phyloP scores from a whole-genome alignment of 2,797 vertebrate species.

The Pangasius sanitwongsei region DNA sequence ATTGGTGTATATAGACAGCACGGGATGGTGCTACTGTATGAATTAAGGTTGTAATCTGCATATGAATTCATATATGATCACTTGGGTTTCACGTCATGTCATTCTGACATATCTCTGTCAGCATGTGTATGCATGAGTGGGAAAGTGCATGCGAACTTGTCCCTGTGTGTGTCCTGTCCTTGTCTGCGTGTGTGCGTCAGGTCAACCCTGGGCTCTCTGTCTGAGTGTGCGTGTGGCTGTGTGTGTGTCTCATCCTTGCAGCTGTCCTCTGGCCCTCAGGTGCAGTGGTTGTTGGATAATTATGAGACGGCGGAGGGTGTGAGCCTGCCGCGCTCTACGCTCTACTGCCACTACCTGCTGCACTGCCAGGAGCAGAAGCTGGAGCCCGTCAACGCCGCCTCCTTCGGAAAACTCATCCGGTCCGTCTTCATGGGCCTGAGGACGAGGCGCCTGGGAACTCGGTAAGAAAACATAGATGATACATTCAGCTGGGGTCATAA shows the following conservation, averaged over 20 bases:
- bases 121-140: slow-evolving; percentile 25
- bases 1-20: background rate
- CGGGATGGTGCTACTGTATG: slow-evolving; percentile 3
- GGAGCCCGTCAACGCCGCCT: slow-evolving; percentile 92
- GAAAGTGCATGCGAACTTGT: slow-evolving; percentile 19
- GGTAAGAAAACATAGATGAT: slow-evolving; percentile 71
- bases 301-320: slow-evolving; percentile 96
- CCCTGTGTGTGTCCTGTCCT: slow-evolving; percentile 33
- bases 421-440: slow-evolving; percentile 94
- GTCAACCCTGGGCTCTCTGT: slow-evolving; percentile 49
- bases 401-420: slow-evolving; percentile 93
- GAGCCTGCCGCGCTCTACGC: slow-evolving; percentile 91
- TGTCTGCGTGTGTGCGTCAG: slow-evolving; percentile 30
- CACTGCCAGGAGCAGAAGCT: slow-evolving; percentile 97
- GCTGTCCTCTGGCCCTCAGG: slow-evolving; percentile 75
- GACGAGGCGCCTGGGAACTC: slow-evolving; percentile 88
- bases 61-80: slow-evolving; percentile 23
- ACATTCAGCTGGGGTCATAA: no score
- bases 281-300: slow-evolving; percentile 97
- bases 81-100: slow-evolving; percentile 28
- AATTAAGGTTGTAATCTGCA: slow-evolving; percentile 7
- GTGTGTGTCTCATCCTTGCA: slow-evolving; percentile 73
- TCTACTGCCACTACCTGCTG: slow-evolving; percentile 95
- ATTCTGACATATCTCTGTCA: slow-evolving; percentile 19
- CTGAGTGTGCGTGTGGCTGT: slow-evolving; percentile 51